A percentile compares a stretch with the other conserved stretches of the same genome.
Conservation (phyloP, 1,140 invertebrate species). For the Trypoxylus dichotomus region DNA sequence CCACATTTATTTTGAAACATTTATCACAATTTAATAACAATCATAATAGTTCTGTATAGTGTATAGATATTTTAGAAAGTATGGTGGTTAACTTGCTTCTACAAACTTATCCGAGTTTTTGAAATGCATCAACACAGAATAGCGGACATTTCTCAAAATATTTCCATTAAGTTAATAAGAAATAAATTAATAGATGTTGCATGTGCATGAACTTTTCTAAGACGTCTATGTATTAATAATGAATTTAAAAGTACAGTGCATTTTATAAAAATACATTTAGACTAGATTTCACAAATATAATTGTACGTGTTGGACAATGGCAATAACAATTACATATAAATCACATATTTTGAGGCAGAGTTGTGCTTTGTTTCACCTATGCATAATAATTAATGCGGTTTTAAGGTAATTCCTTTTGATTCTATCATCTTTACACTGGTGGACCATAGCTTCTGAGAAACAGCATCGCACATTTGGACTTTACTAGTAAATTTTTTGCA, state of each 20-base stretch:
- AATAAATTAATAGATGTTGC: no score
- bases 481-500: slow-evolving; percentile 68
- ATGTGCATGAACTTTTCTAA: background rate
- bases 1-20: no score
- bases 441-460: slow-evolving; percentile 70
- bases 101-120: no score
- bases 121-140: no score
- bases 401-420: slow-evolving; percentile 18
- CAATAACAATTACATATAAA: background rate
- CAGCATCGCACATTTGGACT: slow-evolving; percentile 62
- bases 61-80: no score
- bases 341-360: background rate
- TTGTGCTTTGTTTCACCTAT: background rate
- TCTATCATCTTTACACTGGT: slow-evolving; percentile 62
- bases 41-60: no score
- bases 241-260: background rate
- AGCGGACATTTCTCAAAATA: no score
- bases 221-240: background rate
- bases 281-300: background rate
- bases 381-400: background rate
- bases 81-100: no score
- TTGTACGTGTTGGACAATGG: background rate
- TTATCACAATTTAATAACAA: no score
- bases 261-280: background rate
- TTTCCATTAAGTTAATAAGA: no score